phyloP scores from a whole-genome alignment of 2,113 vertebrate species.

The Aplodontia rufa region DNA sequence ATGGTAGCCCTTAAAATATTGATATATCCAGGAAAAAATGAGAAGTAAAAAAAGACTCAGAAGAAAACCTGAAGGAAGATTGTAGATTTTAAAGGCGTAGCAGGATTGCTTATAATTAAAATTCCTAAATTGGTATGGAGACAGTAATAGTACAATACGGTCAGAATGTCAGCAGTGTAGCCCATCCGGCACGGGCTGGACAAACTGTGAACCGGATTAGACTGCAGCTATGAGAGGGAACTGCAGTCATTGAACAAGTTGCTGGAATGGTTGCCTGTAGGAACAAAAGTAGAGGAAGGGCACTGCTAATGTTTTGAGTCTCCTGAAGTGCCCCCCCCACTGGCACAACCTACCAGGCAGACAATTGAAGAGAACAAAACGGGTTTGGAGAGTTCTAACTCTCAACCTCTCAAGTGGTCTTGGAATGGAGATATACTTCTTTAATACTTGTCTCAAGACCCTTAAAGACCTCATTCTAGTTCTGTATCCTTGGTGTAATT shows the following conservation, averaged over 20 bases:
- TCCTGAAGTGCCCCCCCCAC: background rate
- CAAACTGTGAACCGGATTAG: background rate
- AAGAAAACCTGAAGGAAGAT: background rate
- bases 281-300: background rate
- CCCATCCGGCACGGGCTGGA: background rate
- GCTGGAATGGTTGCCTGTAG: fast-evolving
- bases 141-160: background rate
- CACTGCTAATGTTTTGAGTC: background rate
- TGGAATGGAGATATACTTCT: background rate
- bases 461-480: background rate
- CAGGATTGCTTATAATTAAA: background rate
- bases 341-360: background rate
- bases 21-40: background rate
- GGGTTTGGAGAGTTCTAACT: background rate
- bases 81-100: background rate
- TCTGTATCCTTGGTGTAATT: background rate
- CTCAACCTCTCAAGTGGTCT: background rate
- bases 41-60: background rate
- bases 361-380: background rate
- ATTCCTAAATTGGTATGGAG: background rate
- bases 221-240: too few species aligned
- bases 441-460: background rate
- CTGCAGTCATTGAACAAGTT: background rate
- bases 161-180: background rate
- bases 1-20: background rate